A percentile compares a stretch with the other conserved stretches of the same genome.
Conservation (phyloP, 2,797 vertebrate genomes). For the Gymnothorax javanicus region DNA sequence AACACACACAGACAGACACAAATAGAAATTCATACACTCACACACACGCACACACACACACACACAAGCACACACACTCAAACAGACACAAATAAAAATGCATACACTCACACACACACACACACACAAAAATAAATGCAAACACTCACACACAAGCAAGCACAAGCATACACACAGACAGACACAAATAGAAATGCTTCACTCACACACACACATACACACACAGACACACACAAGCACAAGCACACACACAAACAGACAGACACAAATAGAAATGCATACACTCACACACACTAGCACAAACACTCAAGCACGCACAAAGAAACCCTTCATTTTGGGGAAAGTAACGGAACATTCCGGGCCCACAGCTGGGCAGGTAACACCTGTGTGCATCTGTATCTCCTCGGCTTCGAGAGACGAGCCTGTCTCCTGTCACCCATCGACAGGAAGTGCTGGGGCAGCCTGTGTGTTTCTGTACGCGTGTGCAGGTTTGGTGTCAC, state of each 20-base stretch:
- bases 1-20: too few relatives aligned
- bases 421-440: not conserved
- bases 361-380: conserved; percentile 65
- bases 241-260: not conserved
- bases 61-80: not conserved
- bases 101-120: not conserved
- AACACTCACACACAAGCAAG: not conserved
- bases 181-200: not conserved
- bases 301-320: not conserved
- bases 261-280: not conserved
- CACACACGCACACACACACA: not conserved
- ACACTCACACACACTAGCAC: not conserved
- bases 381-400: conserved; percentile 64
- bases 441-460: conserved; percentile 25
- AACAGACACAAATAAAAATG: not conserved
- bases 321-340: not conserved
- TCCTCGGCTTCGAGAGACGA: not conserved
- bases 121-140: not conserved
- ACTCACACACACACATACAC: conserved; percentile 17
- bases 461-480: not conserved
- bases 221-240: not conserved
- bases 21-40: not conserved
- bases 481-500: not conserved
- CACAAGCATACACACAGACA: conserved; percentile 12
- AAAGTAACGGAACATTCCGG: conserved; percentile 27